A percentile compares a stretch with the other conserved stretches of the same genome.
phyloP scores from a whole-genome alignment of 2,797 vertebrate genomes.

The Tapirus indicus region DNA sequence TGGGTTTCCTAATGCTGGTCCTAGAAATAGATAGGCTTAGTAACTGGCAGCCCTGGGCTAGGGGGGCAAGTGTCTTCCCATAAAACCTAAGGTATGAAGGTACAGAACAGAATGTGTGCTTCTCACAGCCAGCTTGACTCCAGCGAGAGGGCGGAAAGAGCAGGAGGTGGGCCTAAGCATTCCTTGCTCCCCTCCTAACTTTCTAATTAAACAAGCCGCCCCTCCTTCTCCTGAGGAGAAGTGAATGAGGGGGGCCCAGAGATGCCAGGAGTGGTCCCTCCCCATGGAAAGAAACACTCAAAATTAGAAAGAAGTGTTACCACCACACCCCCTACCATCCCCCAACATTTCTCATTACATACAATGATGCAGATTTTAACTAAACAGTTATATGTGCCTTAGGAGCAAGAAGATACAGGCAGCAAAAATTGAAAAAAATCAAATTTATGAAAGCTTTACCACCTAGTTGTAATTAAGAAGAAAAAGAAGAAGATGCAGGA shows the following conservation, averaged over 20 bases:
- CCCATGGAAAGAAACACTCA: background rate
- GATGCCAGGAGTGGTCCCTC: background rate
- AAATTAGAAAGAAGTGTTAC: background rate
- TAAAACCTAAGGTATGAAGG: background rate
- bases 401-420: background rate
- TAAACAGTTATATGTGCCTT: background rate
- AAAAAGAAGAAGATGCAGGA: background rate
- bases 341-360: background rate
- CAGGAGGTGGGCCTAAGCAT: background rate
- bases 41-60: background rate
- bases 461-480: background rate
- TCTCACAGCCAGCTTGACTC: background rate
- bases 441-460: background rate
- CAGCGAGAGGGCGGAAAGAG: background rate
- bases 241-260: background rate
- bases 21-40: background rate
- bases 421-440: background rate
- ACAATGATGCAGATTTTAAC: background rate
- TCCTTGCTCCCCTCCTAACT: background rate
- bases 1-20: background rate
- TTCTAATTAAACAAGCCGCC: background rate
- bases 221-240: background rate
- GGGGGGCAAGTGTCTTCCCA: background rate
- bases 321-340: too few relatives aligned
- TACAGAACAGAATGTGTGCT: background rate